Evolutionary conservation across 2,888 invertebrate genomes (phyloP).

Genomic region (Erebia palarica): DNA sequence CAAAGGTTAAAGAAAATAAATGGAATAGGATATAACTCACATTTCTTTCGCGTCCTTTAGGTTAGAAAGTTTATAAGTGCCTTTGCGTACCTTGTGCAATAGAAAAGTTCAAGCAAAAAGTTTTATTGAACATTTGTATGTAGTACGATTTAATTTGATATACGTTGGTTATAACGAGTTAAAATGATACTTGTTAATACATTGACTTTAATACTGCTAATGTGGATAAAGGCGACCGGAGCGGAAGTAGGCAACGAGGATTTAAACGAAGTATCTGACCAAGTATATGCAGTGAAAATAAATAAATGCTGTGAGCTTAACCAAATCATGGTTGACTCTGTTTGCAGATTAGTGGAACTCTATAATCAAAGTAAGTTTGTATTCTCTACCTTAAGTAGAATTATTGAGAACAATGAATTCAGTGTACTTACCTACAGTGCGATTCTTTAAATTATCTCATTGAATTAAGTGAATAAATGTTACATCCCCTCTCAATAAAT

Average conservation of each 20-base stretch:
- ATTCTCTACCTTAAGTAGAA: not conserved
- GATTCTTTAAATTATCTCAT: not conserved
- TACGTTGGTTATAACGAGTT: not conserved
- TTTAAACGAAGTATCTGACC: constrained; percentile 75
- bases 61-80: constrained; percentile 3
- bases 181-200: constrained; percentile 26
- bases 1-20: not conserved
- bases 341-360: constrained; percentile 84
- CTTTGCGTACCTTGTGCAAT: constrained; percentile 19
- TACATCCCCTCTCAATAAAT: not conserved
- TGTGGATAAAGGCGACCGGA: constrained; percentile 3
- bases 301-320: constrained; percentile 91
- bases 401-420: not conserved
- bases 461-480: not conserved
- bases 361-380: constrained; percentile 81
- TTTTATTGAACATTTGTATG: constrained; percentile 1
- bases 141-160: constrained; percentile 6
- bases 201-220: constrained; percentile 27
- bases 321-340: constrained; percentile 86
- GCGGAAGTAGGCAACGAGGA: constrained; percentile 59
- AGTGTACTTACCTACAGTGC: no score
- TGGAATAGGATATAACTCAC: not conserved
- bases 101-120: constrained; percentile 15
- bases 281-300: constrained; percentile 80
- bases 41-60: not conserved